Base-by-base conservation (phyloP, 2,888 invertebrate genomes). In the Himalopsyche anomala region DNA sequence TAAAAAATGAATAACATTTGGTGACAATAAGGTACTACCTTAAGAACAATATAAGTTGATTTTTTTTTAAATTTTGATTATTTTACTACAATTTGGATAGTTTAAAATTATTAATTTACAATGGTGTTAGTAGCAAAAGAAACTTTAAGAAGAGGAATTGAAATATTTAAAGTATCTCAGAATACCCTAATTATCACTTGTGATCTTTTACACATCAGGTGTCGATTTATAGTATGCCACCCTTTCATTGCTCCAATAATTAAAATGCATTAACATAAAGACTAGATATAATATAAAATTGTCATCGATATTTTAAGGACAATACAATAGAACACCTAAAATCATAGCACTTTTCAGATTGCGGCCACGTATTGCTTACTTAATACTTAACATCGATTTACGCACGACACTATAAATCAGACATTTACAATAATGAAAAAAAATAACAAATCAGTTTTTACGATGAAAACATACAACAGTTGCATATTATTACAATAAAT, bases 251-350 rank as follows among this genome's bases (percentile, higher is more conserved):
- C 11, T 19, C 0, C 15, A 6, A 6, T 19, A 19, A 2, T 62
- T 28, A 28, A 62, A 28, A 19, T 4, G 19, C 62, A 19, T 62
- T 62, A 5, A 19, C 4, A 62, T 19, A 4, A 62, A n/a, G 19
- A 62, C 62, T 62, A 62, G 62, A 62, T 62, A 19, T 62, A 62
- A 19, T 62, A 62, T 62, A 62, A 62, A 62, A 62, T 19, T 62
- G 62, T 62, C 56, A 56, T 56, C 56, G 5, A 56, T 56, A 56
- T 56, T 56, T 28, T 6, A 56, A 56, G 19, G n/a, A n/a, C 17
- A 56, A 56, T 56, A 56, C 56, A 56, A 56, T 56, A 56, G n/a
- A 56, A 56, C 56, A 56, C 17, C 56, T n/a, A 56, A 56, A 17
- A 56, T n/a, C 56, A 56, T n/a, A 56, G 56, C 56, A 56, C 56